Evolutionary conservation across 2,888 invertebrate genomes (phyloP).

Genomic region (Eupithecia vulgata): DNA sequence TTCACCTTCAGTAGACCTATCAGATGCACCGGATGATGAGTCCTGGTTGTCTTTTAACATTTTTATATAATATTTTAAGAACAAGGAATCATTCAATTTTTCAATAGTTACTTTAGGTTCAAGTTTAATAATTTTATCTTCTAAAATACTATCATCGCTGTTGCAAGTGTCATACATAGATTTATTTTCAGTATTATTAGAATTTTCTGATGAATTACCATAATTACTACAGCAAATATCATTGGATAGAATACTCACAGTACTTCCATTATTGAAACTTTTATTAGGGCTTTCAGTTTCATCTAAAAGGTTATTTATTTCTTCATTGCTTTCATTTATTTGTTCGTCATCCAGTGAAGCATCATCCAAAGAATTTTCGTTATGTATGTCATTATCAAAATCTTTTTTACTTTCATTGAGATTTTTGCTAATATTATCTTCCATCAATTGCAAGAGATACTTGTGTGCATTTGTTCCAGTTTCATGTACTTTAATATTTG

Average conservation of each 20-base stretch:
- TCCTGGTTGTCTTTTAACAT: conserved; percentile 35
- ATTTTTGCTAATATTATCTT: conserved; percentile 16
- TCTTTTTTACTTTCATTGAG: neutral
- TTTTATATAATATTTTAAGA: conserved; percentile 58
- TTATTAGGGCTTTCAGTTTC: neutral
- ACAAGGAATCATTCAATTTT: conserved; percentile 62
- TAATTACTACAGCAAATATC: conserved; percentile 17
- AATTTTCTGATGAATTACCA: conserved; percentile 27
- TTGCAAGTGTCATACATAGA: conserved; percentile 73
- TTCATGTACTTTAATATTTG: conserved; percentile 33
- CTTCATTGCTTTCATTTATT: conserved; percentile 15
- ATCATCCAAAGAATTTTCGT: neutral
- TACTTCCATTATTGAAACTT: neutral
- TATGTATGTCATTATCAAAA: neutral
- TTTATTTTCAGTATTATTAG: conserved; percentile 49
- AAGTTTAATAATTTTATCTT: conserved; percentile 33
- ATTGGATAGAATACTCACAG: conserved; percentile 24
- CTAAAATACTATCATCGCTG: conserved; percentile 54
- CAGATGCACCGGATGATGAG: conserved; percentile 9
- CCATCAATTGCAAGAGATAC: conserved; percentile 17
- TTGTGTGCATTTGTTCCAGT: conserved; percentile 14
- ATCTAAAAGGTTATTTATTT: neutral
- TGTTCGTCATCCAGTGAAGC: conserved; percentile 1
- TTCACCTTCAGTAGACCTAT: conserved; percentile 16
- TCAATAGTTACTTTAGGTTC: conserved; percentile 60